Conservation (phyloP, 37 sponge, comb jelly and placozoan genomes). For the Cliona cf. orientalis region DNA sequence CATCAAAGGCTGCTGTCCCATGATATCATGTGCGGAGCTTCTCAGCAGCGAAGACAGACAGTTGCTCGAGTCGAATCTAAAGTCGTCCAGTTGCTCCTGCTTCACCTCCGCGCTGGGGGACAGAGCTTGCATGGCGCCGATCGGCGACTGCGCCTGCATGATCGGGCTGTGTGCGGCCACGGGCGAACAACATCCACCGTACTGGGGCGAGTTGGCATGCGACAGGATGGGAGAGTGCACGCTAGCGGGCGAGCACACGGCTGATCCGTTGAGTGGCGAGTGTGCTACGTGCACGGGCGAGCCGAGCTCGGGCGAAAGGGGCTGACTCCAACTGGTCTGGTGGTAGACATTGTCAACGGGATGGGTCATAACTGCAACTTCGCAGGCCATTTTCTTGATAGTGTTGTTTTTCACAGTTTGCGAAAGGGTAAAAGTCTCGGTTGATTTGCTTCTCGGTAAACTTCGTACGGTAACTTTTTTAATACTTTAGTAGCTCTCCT, state of each 20-base stretch:
- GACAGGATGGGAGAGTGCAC: conserved; percentile 37
- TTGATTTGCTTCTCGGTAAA: too few species aligned
- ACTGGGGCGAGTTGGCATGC: conserved; percentile 35
- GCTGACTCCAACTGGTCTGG: conserved; percentile 53
- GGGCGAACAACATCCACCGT: conserved; percentile 30
- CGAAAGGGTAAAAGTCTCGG: too few species aligned
- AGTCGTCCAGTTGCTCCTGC: conserved; percentile 33
- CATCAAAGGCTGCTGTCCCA: too few species aligned
- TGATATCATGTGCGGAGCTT: too few species aligned
- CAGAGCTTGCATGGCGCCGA: conserved; percentile 10
- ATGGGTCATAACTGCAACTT: conserved; percentile 50
- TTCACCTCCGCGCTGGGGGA: conserved; percentile 20
- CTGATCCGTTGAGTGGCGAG: conserved; percentile 53
- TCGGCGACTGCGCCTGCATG: conserved; percentile 49
- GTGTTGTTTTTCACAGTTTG: not conserved
- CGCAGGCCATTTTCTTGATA: conserved; percentile 28
- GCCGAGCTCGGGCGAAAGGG: conserved; percentile 52
- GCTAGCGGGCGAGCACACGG: conserved; percentile 41
- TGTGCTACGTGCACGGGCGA: conserved; percentile 31
- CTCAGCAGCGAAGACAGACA: conserved; percentile 29
- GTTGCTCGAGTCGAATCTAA: not conserved
- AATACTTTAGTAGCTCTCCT: not conserved
- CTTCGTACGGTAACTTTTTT: not conserved
- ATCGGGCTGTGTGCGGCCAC: conserved; percentile 40
- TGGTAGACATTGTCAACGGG: conserved; percentile 40